phyloP scores from a whole-genome alignment of 2,113 vertebrate species.

The Chlamydotis undulata region DNA sequence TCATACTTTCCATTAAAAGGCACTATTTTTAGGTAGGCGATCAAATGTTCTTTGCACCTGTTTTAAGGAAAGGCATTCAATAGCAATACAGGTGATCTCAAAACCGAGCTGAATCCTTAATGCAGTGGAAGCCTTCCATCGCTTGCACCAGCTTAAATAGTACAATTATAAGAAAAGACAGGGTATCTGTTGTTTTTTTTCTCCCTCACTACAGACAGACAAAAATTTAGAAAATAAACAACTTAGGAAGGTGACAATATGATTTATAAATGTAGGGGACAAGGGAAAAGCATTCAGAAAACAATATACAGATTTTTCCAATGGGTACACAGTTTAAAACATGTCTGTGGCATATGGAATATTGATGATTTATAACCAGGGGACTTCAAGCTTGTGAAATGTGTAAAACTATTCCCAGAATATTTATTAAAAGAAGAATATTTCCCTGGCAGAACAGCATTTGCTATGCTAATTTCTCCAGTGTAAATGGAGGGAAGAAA shows the following conservation, averaged over 20 bases:
- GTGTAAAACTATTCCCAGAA: conserved; percentile 35
- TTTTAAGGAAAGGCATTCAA: conserved; percentile 26
- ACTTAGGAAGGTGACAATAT: conserved; percentile 27
- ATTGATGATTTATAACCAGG: conserved; percentile 47
- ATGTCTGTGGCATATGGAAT: conserved; percentile 14
- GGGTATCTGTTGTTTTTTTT: neutral
- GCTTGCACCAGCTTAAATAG: neutral
- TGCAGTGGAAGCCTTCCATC: neutral
- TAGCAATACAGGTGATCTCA: neutral
- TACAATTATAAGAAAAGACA: neutral
- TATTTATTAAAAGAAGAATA: conserved; percentile 46
- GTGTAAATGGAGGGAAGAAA: neutral
- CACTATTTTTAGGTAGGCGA: conserved; percentile 23
- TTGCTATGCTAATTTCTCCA: conserved; percentile 6
- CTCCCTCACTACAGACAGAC: neutral
- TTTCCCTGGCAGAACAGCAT: neutral
- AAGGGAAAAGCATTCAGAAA: conserved; percentile 44
- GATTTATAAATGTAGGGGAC: conserved; percentile 58
- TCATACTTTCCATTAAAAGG: conserved; percentile 19
- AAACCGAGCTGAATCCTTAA: neutral
- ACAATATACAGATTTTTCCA: conserved; percentile 50
- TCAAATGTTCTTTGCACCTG: conserved; percentile 35
- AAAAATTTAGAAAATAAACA: conserved; percentile 46
- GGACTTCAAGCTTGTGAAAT: conserved; percentile 13
- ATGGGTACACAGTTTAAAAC: conserved; percentile 18